Evolutionary conservation across 2,888 invertebrate species (phyloP).

Genomic region (Lasioglossum vierecki): DNA sequence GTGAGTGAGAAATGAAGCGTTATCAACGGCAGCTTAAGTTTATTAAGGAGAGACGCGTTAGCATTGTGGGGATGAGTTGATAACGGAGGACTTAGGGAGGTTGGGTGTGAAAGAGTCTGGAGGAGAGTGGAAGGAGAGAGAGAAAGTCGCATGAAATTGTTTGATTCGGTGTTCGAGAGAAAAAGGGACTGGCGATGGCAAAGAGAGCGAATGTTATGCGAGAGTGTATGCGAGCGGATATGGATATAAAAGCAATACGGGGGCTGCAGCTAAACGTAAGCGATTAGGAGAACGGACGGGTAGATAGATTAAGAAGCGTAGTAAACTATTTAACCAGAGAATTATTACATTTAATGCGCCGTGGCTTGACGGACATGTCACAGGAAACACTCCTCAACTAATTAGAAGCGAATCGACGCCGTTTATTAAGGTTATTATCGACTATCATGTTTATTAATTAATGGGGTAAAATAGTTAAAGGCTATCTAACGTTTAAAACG

Average conservation of each 20-base stretch:
- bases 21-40: conserved; percentile 68
- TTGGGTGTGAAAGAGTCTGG: background rate
- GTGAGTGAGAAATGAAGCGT: conserved; percentile 18
- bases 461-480: conserved; percentile 64
- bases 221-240: background rate
- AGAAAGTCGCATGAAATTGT: background rate
- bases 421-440: conserved; percentile 60
- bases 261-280: conserved; percentile 45
- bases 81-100: background rate
- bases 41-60: conserved; percentile 52
- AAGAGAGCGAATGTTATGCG: conserved; percentile 4
- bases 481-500: conserved; percentile 70
- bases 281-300: conserved; percentile 46
- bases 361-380: conserved; percentile 6
- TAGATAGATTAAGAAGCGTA: conserved; percentile 65
- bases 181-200: background rate
- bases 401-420: conserved; percentile 51
- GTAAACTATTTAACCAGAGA: conserved; percentile 52
- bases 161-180: background rate
- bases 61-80: conserved; percentile 8
- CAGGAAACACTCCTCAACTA: conserved; percentile 48
- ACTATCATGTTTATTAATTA: conserved; percentile 63
- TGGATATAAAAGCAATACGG: background rate
- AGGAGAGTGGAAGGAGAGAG: background rate
- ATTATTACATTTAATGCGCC: conserved; percentile 49